Base-by-base conservation (phyloP, 2,888 invertebrate species). In the Zaprionus obscuricornis region DNA sequence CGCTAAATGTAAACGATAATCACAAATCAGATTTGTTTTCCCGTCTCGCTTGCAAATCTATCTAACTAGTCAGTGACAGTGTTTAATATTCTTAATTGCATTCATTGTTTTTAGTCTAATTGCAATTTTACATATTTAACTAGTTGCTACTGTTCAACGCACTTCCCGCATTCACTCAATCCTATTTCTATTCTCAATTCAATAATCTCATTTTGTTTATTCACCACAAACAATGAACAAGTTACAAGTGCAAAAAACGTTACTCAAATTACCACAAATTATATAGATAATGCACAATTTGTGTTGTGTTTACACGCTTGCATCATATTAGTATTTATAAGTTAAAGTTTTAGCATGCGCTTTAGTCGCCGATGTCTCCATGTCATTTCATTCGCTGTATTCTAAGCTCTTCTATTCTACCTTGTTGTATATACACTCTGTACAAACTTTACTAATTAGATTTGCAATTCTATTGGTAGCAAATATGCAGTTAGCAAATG, bases 301-400 rank as follows among this genome's bases (percentile, higher is more conserved):
- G n/a, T n/a, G n/a, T n/a, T n/a, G n/a, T n/a, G 68, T 66, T 85
- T 73, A 66, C 76, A 52, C 49, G 73, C 58, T 81, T 75, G 76
- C 86, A 76, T 85, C 81, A 85, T 56, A 65, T 63, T 60, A 45
- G 60, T 79, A 79, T 75, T 78, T 74, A 78, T 76, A 73, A 66
- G 50, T 42, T 39, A 33, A 40, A 36, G 39, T 29, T n/a, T n/a
- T n/a, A n/a, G n/a, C n/a, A n/a, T n/a, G n/a, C n/a, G n/a, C n/a
- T n/a, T n/a, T n/a, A n/a, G n/a, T n/a, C n/a, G n/a, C n/a, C n/a
- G n/a, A n/a, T n/a, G n/a, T n/a, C n/a, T n/a, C n/a, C n/a, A n/a
- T n/a, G n/a, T n/a, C n/a, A n/a, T n/a, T n/a, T n/a, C n/a, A n/a
- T n/a, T n/a, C n/a, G n/a, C n/a, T n/a, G n/a, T n/a, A n/a, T n/a